Evolutionary conservation across 2,113 vertebrate species (phyloP), one percentile per base, ranked within the genome.

Genomic region (Hypanus sabinus): DNA sequence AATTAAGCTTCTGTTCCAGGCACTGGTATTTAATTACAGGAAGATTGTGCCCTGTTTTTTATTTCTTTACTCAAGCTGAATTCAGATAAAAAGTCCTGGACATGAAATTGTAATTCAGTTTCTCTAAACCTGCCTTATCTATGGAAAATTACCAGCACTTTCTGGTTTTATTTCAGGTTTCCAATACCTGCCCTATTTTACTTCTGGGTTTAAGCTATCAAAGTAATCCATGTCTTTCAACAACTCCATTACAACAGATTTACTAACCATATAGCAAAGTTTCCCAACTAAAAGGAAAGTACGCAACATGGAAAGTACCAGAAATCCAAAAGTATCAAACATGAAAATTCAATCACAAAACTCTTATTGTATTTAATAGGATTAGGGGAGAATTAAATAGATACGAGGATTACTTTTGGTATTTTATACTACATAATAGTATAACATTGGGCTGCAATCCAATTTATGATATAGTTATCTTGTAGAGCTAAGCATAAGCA

Each of bases 341-440:
- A 87, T 87, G 24, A 57, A 87, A 87, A 87, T 30, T 30, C 11
- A 87, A 87, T 83, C 55, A 16, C 57, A 87, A 87, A n/a, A 87
- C 60, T 87, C 8, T 60, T 57, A 30, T n/a, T 87, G 22, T 87
- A 57, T 60, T 30, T n/a, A 60, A 87, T 87, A 87, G 46, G 12
- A 62, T 87, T 87, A 30, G 10, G 27, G 27, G 24, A 87, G 27
- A 62, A 85, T 62, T 60, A 87, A 87, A 87, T 30, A 27, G 4
- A 87, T 87, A 24, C 60, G 55, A 87, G 27, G 27, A 87, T 87
- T 87, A 87, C 55, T 30, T 8, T 83, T 30, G 57, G 24, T 57
- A 57, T 60, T 60, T 24, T 30, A 60, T 87, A 55, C 55, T 81
- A 83, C 80, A 83, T 55, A n/a, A 12, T 1, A 87, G 24, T 60